Evolutionary conservation across 2,797 vertebrate species (phyloP).

Genomic region (Bovichtus diacanthus): DNA sequence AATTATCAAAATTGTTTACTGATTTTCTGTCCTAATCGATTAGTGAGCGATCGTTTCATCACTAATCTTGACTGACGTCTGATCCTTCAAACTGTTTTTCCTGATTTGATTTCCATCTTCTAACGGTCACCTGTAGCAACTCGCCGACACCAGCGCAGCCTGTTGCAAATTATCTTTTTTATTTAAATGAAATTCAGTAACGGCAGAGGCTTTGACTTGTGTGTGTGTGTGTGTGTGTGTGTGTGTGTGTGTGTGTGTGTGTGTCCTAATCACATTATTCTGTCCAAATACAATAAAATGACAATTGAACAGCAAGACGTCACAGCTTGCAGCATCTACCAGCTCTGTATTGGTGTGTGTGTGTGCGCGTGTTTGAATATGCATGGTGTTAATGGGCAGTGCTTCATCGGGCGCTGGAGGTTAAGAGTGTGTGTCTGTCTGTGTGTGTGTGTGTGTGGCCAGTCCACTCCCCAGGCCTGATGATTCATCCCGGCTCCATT

Average conservation of each 20-base stretch:
- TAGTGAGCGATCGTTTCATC: no score
- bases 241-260: background rate
- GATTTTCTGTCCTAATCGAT: no score
- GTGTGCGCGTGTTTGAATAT: conserved; percentile 11
- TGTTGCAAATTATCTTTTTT: background rate
- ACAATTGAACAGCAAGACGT: background rate
- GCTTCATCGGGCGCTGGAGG: conserved; percentile 12
- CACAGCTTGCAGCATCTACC: conserved; percentile 12
- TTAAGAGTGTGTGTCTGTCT: conserved; percentile 19
- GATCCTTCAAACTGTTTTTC: background rate
- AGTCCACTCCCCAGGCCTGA: conserved; percentile 52
- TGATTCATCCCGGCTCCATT: conserved; percentile 80
- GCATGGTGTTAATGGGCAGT: conserved; percentile 28
- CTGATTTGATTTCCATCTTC: background rate
- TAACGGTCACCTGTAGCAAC: background rate
- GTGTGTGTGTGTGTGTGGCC: background rate
- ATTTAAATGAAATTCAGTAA: background rate
- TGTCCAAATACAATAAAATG: conserved; percentile 34
- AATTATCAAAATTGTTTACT: background rate
- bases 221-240: background rate
- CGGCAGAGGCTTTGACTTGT: background rate
- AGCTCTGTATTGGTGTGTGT: conserved; percentile 6
- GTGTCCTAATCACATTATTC: conserved; percentile 25
- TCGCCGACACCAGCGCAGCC: background rate
- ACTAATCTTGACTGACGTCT: no score